Conservation (phyloP, 2,797 vertebrate genomes). For the Semotilus atromaculatus region DNA sequence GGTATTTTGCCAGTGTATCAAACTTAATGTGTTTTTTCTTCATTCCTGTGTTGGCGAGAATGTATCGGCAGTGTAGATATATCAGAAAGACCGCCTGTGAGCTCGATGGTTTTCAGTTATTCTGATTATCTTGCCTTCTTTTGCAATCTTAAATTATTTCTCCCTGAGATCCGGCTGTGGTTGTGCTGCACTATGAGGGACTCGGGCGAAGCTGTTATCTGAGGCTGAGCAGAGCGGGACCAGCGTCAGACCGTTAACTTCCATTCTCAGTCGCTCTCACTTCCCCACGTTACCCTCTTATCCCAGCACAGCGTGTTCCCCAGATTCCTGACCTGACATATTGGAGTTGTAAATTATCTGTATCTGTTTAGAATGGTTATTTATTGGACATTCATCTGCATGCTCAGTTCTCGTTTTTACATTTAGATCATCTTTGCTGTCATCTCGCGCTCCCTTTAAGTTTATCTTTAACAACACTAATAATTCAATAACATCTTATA, state of each 20-base stretch:
- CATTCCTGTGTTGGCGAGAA: slow-evolving; percentile 36
- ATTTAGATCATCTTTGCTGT: neutral
- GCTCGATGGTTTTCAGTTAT: slow-evolving; percentile 66
- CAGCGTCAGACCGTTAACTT: slow-evolving; percentile 62
- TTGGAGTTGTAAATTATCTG: slow-evolving; percentile 11
- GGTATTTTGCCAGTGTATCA: slow-evolving; percentile 19
- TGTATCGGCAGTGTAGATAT: slow-evolving; percentile 41
- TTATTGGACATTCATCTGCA: neutral
- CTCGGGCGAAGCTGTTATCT: slow-evolving; percentile 63
- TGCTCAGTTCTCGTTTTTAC: neutral
- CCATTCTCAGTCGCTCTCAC: slow-evolving; percentile 24
- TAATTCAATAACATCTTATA: neutral
- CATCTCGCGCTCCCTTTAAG: neutral
- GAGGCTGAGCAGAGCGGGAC: slow-evolving; percentile 61
- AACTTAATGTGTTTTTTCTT: slow-evolving; percentile 37
- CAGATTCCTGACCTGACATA: slow-evolving; percentile 8
- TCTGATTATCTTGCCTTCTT: slow-evolving; percentile 59
- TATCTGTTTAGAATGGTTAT: neutral
- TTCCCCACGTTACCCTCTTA: neutral
- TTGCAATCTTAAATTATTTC: slow-evolving; percentile 65
- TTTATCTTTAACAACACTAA: neutral
- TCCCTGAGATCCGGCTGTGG: slow-evolving; percentile 64
- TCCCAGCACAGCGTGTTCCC: slow-evolving; percentile 14
- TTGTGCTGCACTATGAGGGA: slow-evolving; percentile 53
- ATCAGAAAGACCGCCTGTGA: slow-evolving; percentile 52